Base-by-base conservation (phyloP, 2,113 vertebrate species). In the Alethe castanea region DNA sequence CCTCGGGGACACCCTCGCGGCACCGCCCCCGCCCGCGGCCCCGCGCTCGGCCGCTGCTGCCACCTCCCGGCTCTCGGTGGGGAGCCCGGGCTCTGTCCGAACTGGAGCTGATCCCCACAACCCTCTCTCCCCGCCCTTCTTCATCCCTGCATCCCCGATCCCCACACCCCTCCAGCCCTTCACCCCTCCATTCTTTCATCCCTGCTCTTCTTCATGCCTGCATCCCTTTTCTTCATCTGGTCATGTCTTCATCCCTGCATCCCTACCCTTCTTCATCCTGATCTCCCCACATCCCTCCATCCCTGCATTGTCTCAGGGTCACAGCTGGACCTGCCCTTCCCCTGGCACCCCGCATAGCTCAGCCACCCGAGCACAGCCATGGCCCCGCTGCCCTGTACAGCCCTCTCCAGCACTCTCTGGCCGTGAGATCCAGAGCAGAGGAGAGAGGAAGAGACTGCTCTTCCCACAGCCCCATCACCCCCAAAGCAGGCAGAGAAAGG, bases 41-140 rank as follows among this genome's bases (percentile, higher is more conserved):
- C 66, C 8, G 54, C 24, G 6, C 60, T 40, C 61, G 84, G 91
- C 44, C 88, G 81, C 91, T 96, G 95, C 95, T 95, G 95, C 95
- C 95, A 90, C 91, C 95, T 94, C 78, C 93, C 64, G 93, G 36
- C 36, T 8, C 44, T 19, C 45, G 15, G 24, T 2, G 74, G 25
- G 69, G 33, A 56, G n/a, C 10, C 17, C 4, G 28, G 11, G 2
- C 15, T 8, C 17, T 3, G 2, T 6, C 52, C 40, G 17, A 8
- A 5, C 36, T 14, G 36, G 11, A 6, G 19, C 35, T 16, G 33
- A 44, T 14, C 28, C 44, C 44, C 19, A 6, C 44, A 35, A 3
- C 45, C 14, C 20, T 31, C n/a, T 12, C 38, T 10, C 42, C 11
- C 16, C 4, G 7, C 7, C 17, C 25, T 69, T 47, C 61, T 57